Base-by-base conservation (phyloP, 2,113 vertebrate species). In the Anguilla japonica region DNA sequence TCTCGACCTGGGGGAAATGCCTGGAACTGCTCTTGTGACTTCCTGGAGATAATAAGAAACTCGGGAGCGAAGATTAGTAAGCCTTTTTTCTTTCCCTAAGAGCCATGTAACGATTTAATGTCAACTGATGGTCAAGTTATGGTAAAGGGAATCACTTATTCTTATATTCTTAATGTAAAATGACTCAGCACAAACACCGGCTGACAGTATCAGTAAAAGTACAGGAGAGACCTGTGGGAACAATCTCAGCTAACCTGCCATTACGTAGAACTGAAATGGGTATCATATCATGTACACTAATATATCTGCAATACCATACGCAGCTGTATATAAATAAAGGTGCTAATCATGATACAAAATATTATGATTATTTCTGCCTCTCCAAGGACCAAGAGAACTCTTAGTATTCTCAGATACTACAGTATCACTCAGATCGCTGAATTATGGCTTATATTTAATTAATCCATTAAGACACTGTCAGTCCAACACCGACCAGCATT, bases 21-120 rank as follows among this genome's bases (percentile, higher is more conserved):
- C 40, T 98, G 96, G 98, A 96, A 91, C 46, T 98, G 97, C 75
- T 96, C 95, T 84, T 96, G 96, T 86, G 88, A 86, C 0, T 91
- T 97, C 67, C 57, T 94, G n/a, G 91, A 85, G 86, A 89, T 94
- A 87, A 90, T 94, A 34, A 88, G 29, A 63, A 92, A 84, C 34
- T 91, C 89, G 57, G 92, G 88, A 34, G 89, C 96, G 46, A 91
- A 43, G 57, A 84, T 93, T 80, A 96, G 97, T 98, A 96, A 94
- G 95, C 29, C 83, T 5, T 0, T 34, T 85, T 85, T 81, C 84
- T 40, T 75, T 53, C 34, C 26, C 83, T 39, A 60, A 60, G 18
- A 60, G 57, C 60, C 22, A 22, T 67, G 60, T 26, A 5, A n/a
- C 1, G 4, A 46, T 83, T 83, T 41, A 53, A 29, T 50, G 46